Conservation (phyloP, 2,888 invertebrate species). For the Cosmopolites sordidus region DNA sequence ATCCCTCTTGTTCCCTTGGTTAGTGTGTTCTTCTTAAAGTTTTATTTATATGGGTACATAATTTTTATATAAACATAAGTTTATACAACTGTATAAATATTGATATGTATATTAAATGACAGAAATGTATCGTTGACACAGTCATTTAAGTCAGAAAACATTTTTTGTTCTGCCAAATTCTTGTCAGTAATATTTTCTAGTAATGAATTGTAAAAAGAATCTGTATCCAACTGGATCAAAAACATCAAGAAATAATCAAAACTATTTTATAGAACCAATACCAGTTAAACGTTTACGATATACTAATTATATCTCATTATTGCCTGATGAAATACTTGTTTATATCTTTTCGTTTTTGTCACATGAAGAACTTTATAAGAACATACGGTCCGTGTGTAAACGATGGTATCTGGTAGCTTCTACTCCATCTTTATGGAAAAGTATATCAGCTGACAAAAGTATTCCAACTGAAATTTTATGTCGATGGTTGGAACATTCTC, state of each 20-base stretch:
- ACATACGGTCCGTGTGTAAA: slow-evolving; percentile 29
- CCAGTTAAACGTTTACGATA: slow-evolving; percentile 24
- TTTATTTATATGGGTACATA: too few relatives aligned
- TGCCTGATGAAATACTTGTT: slow-evolving; percentile 33
- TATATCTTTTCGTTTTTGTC: slow-evolving; percentile 32
- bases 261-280: background rate
- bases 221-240: background rate
- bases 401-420: slow-evolving; percentile 30
- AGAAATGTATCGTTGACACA: too few relatives aligned
- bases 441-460: slow-evolving; percentile 27
- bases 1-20: too few relatives aligned
- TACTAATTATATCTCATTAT: slow-evolving; percentile 18
- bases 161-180: slow-evolving; percentile 10
- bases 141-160: slow-evolving; percentile 2
- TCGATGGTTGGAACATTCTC: slow-evolving; percentile 32
- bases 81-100: too few relatives aligned
- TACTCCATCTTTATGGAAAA: slow-evolving; percentile 32
- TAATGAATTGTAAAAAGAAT: background rate
- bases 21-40: too few relatives aligned
- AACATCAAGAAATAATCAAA: background rate
- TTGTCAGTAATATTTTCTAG: slow-evolving; percentile 8
- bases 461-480: slow-evolving; percentile 29
- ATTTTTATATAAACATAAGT: too few relatives aligned
- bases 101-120: too few relatives aligned
- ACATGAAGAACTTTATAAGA: slow-evolving; percentile 29